A percentile compares a stretch with the other conserved stretches of the same genome.
Conservation (phyloP, 2,113 vertebrate species). For the Vulpes vulpes region DNA sequence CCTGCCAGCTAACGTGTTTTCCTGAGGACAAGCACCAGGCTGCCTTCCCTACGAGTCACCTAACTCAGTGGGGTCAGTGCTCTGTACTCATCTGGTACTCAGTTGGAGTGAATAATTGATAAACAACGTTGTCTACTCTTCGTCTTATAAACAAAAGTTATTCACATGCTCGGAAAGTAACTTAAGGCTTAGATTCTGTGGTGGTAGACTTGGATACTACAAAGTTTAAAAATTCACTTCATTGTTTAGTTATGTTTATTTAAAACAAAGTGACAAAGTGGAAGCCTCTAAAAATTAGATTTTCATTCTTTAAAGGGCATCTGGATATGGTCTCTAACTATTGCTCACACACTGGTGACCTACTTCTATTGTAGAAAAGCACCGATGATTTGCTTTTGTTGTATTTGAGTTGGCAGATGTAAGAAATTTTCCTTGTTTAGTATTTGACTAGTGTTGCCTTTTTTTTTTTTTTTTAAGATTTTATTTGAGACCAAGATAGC, state of each 20-base stretch:
- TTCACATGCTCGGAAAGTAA: slow-evolving; percentile 24
- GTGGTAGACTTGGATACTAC: neutral
- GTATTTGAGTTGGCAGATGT: slow-evolving; percentile 95
- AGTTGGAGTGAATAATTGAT: neutral
- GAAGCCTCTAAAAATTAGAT: neutral
- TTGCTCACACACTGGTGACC: slow-evolving; percentile 5
- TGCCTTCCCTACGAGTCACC: neutral
- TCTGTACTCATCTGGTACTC: neutral
- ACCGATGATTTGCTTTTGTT: slow-evolving; percentile 94
- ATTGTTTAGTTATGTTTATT: neutral
- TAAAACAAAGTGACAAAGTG: neutral
- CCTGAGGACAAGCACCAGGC: neutral
- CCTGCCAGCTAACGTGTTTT: neutral
- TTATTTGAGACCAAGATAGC: no score
- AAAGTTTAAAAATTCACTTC: neutral
- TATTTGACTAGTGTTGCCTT: neutral
- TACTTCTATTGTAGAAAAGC: slow-evolving; percentile 89
- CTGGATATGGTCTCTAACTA: neutral
- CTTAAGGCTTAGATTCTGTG: slow-evolving; percentile 2
- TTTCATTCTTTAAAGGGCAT: neutral
- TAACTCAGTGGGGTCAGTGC: neutral
- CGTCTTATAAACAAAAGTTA: neutral
- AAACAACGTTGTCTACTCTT: neutral
- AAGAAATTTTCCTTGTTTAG: slow-evolving; percentile 61
- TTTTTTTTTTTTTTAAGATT: no score